These are phyloP conservation scores for Hippoglossus stenolepis DNA, from an alignment of 2,113 vertebrate species.

Conservation along the genomic window DNA sequence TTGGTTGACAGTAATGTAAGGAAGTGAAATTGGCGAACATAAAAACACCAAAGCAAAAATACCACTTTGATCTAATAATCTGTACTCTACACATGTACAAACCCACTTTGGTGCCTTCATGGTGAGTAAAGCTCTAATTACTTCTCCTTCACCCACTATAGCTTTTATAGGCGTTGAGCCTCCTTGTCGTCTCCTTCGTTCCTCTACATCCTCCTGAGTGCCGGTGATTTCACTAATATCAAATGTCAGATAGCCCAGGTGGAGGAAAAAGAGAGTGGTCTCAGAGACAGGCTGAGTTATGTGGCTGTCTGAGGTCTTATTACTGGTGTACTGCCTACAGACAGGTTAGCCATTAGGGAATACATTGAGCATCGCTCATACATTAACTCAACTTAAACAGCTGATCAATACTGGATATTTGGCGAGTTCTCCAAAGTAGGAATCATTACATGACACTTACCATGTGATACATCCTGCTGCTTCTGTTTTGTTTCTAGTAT, in stretches of 20 bases:
- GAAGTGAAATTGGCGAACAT: slow-evolving; percentile 11
- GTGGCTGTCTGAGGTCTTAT: slow-evolving; percentile 75
- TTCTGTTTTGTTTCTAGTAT: slow-evolving; percentile 15
- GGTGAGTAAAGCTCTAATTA: slow-evolving; percentile 54
- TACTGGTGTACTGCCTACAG: slow-evolving; percentile 71
- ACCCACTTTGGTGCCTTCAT: slow-evolving; percentile 37
- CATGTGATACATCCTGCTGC: slow-evolving; percentile 31
- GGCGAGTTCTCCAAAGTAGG: slow-evolving; percentile 51
- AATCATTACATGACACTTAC: slow-evolving; percentile 58
- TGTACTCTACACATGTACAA: slow-evolving; percentile 38
- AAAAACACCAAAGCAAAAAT: slow-evolving; percentile 22
- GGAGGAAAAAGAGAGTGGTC: slow-evolving; percentile 74
- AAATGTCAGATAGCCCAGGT: slow-evolving; percentile 76
- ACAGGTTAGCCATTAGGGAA: slow-evolving; percentile 74
- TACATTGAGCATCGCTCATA: slow-evolving; percentile 74
- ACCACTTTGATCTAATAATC: slow-evolving; percentile 40
- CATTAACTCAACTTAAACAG: slow-evolving; percentile 77
- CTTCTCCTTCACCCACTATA: slow-evolving; percentile 16
- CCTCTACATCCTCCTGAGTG: slow-evolving; percentile 48
- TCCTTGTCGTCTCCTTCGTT: slow-evolving; percentile 41
- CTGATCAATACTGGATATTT: slow-evolving; percentile 75
- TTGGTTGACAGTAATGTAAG: slow-evolving; percentile 6
- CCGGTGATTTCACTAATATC: slow-evolving; percentile 69
- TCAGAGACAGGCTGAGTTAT: slow-evolving; percentile 78
- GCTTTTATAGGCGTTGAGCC: slow-evolving; percentile 36